Base-by-base conservation (phyloP, 2,888 invertebrate genomes). In the Calliopum simillimum region DNA sequence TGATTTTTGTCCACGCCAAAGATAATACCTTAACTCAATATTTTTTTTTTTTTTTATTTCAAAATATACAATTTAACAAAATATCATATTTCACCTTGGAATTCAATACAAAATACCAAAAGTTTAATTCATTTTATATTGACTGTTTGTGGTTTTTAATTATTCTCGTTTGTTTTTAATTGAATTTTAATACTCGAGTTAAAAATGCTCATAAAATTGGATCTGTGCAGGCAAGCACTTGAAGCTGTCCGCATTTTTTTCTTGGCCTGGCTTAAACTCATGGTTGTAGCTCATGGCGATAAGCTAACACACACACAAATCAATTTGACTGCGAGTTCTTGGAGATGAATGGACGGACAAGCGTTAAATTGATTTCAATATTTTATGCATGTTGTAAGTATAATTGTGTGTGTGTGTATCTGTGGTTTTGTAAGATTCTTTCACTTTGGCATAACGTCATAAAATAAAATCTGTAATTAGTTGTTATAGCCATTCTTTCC, bases 311-410 rank as follows among this genome's bases (percentile, higher is more conserved):
- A n/a, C n/a, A 44, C 43, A 44, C 21, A 44, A 49, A 21, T 33
- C 33, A n/a, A 14, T 13, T 43, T 19, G 16, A 33, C 33, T 12
- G 23, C 55, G 23, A 16, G 46, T 51, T 71, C 46, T 65, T 74
- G 73, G 71, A 73, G 79, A 78, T 81, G n/a, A n/a, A n/a, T n/a
- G n/a, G n/a, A n/a, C n/a, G 80, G 82, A 81, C 80, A 81, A 80
- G 82, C 82, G 83, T 82, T 79, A 80, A 82, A 83, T 82, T 79
- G 78, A 79, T 78, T 80, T 76, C 71, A 77, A 76, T 79, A 75
- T 79, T 81, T 79, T 73, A 77, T 79, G 80, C 77, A 67, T 46
- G 61, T n/a, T 46, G 23, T 43, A 25, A 46, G 51, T 59, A 25
- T 16, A 43, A n/a, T 43, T 19, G 69, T 69, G 23, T 58, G 56